Base-by-base conservation (phyloP, 2,113 vertebrate genomes). In the Ceyx cyanopectus region DNA sequence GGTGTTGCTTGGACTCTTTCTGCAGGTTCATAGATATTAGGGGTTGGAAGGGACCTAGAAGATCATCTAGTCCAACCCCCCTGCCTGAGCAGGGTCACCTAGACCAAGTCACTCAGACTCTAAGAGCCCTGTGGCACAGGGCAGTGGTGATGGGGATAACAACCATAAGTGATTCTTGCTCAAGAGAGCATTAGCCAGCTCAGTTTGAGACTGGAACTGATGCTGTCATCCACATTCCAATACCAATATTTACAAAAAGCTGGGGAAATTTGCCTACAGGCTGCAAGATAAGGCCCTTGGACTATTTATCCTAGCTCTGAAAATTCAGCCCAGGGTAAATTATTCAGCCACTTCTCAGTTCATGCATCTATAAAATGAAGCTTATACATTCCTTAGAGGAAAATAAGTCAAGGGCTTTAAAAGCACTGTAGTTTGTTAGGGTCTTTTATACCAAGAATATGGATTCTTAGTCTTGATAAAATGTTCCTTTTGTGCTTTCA, bases 1-100 rank as follows among this genome's bases (percentile, higher is more conserved):
- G 0, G 0, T 53, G 24, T 46, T 57, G 26, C 24, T 0, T 14
- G 61, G 40, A 4, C 19, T 70, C 10, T 56, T 69, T 32, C n/a
- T 63, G n/a, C 77, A 54, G 50, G 2, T 54, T 30, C 61, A 7
- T n/a, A 37, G 37, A 37, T 37, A 34, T 37, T 37, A 37, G 37
- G 37, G 37, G 37, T 37, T 37, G 37, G 37, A 37, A 37, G 37
- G 37, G 9, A 37, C 9, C 37, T 37, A 37, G 37, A 37, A 37
- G 37, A 37, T 37, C 37, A 37, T 37, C 37, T 37, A 10, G 37
- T 37, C 37, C 37, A 37, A 37, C 37, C 37, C 37, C 37, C 37
- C 37, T 37, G 37, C 37, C 37, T 10, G 37, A 37, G 37, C 37
- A 37, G 37, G 37, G 4, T 37, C 37, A 37, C 37, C 37, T 37